phyloP scores from a whole-genome alignment of 2,113 vertebrate genomes.

The Cavia porcellus region DNA sequence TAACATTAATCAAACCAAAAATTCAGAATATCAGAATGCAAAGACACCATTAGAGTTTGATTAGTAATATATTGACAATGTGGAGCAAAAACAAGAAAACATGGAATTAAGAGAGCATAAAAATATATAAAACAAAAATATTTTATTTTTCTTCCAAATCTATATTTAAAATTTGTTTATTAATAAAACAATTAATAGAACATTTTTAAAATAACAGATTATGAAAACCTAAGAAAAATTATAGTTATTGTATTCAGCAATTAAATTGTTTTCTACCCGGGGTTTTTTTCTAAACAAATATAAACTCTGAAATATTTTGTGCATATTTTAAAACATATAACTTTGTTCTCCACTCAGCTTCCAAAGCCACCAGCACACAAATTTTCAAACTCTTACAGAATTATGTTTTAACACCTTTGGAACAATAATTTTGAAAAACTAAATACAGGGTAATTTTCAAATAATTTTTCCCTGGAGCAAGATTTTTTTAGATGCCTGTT shows the following conservation, averaged over 20 bases:
- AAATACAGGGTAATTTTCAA: constrained; percentile 29
- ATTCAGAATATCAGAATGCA: not conserved
- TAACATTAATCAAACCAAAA: not conserved
- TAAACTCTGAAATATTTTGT: not conserved
- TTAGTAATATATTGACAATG: not conserved
- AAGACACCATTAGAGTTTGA: not conserved
- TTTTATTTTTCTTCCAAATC: not conserved
- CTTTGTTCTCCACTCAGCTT: not conserved
- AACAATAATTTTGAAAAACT: not conserved
- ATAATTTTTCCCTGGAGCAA: not conserved
- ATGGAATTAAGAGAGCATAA: not conserved
- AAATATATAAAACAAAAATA: not conserved
- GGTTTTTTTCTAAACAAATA: not conserved
- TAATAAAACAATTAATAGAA: not conserved
- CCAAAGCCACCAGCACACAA: not conserved
- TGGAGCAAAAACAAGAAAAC: not conserved
- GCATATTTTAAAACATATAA: not conserved
- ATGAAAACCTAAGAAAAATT: not conserved
- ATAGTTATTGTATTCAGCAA: not conserved
- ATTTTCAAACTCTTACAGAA: not conserved
- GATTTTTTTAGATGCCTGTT: not conserved
- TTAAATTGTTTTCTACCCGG: not conserved
- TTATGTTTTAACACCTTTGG: constrained; percentile 40
- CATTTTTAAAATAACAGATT: not conserved
- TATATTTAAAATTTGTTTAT: constrained; percentile 21